Evolutionary conservation across 2,888 invertebrate species (phyloP).

Genomic region (Xanthorhoe designata): DNA sequence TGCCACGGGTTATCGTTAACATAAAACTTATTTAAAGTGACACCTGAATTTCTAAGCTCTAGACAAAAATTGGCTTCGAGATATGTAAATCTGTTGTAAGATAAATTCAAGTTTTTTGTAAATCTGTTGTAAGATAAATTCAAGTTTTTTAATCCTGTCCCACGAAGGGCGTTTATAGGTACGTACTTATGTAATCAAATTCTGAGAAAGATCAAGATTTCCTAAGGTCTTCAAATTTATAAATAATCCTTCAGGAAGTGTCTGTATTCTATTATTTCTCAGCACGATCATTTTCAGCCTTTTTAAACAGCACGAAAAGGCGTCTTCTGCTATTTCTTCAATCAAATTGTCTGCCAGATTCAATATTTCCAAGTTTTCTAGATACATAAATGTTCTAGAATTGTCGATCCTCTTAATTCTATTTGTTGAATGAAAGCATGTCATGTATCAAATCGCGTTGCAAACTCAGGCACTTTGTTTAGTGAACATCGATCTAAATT

Average conservation of each 20-base stretch:
- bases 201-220: constrained; percentile 66
- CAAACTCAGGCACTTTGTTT: constrained; percentile 64
- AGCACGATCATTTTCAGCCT: constrained; percentile 62
- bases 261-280: constrained; percentile 62
- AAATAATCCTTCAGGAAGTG: constrained; percentile 64
- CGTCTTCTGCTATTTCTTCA: constrained; percentile 54
- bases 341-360: constrained; percentile 66
- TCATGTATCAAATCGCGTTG: constrained; percentile 57
- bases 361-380: constrained; percentile 62
- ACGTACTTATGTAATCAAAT: constrained; percentile 63
- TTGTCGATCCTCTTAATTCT: constrained; percentile 57
- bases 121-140: constrained; percentile 69
- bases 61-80: constrained; percentile 70
- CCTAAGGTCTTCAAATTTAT: constrained; percentile 56
- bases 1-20: constrained; percentile 79
- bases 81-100: constrained; percentile 68
- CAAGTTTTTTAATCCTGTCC: constrained; percentile 62
- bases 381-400: constrained; percentile 50
- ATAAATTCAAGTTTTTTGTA: constrained; percentile 68
- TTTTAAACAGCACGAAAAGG: constrained; percentile 54
- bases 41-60: constrained; percentile 67
- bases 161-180: constrained; percentile 64
- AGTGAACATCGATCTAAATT: constrained; percentile 61
- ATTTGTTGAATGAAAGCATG: constrained; percentile 64
- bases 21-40: constrained; percentile 62